Evolutionary conservation across 2,888 invertebrate species (phyloP), one percentile per base, ranked within the genome.

Genomic region (Epirrhoe tristata): DNA sequence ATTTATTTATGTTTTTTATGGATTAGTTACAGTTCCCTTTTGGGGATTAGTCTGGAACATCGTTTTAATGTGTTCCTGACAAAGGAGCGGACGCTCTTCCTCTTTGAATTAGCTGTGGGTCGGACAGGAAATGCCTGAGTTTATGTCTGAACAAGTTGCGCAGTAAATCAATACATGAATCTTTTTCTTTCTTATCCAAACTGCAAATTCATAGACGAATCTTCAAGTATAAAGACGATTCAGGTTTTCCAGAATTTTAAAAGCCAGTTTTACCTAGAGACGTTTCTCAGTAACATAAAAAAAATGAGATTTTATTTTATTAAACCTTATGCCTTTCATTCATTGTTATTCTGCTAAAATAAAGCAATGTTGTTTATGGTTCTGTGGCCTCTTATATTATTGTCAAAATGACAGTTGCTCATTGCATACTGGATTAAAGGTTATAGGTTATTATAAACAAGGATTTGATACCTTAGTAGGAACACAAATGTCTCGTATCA

Each of bases 41-140:
- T 61, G 77, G 66, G 80, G 79, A 83, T 85, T 88, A 91, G 87
- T 89, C 81, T 79, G 86, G 84, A 86, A 88, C 83, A 77, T 74
- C 79, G 79, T 81, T 85, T 84, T 84, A 82, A 83, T 86, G 81
- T 83, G 77, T 83, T 78, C 73, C 60, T 69, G 73, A 85, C 78
- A 89, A 88, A 82, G 75, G 71, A 83, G 76, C 89, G 91, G 90
- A 92, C 87, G 84, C 81, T 79, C 79, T 85, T 84, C 81, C 85
- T 81, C 71, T 71, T 73, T 72, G 74, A 75, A 76, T 78, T 67
- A 66, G 63, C 70, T 70, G 70, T 53, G 69, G 70, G 63, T 71
- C n/a, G 62, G 69, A 77, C 77, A 77, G 78, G 81, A 81, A 80
- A 74, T 71, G 67, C 59, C 61, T 71, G 73, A 69, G 72, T 78